A percentile compares a stretch with the other conserved stretches of the same genome.
Conservation (phyloP, 2,888 invertebrate genomes). For the Hemicrepidius hirtus region DNA sequence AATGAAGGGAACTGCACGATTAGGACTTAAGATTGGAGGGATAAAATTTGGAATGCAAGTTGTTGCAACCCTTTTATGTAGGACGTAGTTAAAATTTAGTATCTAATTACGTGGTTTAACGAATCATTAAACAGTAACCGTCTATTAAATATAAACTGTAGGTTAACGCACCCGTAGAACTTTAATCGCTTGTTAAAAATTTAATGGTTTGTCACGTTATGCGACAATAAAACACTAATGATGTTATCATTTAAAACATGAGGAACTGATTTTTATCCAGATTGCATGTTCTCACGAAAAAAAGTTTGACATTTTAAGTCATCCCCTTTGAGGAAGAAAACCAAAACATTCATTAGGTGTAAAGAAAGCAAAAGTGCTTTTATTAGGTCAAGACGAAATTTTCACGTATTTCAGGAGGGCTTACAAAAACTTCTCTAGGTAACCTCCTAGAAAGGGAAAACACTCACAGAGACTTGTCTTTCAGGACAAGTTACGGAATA, state of each 20-base stretch:
- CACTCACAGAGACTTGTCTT: no score
- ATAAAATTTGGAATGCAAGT: neutral
- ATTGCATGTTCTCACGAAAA: neutral
- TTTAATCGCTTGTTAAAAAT: slow-evolving; percentile 31
- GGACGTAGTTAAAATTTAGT: slow-evolving; percentile 14
- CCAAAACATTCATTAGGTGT: no score
- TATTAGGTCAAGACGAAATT: no score
- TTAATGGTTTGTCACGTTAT: slow-evolving; percentile 25
- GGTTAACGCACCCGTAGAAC: slow-evolving; percentile 23
- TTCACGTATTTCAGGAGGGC: no score
- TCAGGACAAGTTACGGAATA: no score
- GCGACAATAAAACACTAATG: slow-evolving; percentile 15
- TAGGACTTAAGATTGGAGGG: neutral
- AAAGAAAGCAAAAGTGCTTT: no score
- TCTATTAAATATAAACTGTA: slow-evolving; percentile 18
- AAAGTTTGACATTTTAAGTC: no score
- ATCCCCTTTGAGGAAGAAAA: no score
- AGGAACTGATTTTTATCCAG: neutral
- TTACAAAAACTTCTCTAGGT: no score
- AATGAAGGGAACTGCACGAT: no score
- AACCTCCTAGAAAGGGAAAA: no score
- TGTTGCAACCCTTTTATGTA: slow-evolving; percentile 7
- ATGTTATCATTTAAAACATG: slow-evolving; percentile 18
- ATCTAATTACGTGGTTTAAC: slow-evolving; percentile 29
- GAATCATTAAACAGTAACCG: slow-evolving; percentile 27